Base-by-base conservation (phyloP, 2,888 invertebrate species). In the Bombylius major region DNA sequence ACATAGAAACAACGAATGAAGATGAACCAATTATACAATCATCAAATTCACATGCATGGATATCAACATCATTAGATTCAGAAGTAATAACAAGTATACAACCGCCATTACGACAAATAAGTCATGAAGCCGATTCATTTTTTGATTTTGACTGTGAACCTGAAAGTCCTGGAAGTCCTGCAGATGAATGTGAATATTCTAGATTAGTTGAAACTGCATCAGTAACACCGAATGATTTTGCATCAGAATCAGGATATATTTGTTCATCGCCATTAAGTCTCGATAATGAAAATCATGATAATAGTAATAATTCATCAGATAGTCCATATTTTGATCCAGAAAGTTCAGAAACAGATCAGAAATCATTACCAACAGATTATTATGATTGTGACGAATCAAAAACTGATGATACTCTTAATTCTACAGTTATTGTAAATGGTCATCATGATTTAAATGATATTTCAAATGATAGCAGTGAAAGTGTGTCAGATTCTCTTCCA, bases 111-210 rank as follows among this genome's bases (percentile, higher is more conserved):
- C 74, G 72, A 67, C 65, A 76, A 64, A 68, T 69, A 67, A 59
- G 70, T 70, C 46, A 63, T 65, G 6, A 64, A 14, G 70, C 79
- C 50, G 82, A 83, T 63, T 78, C 82, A 7, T 83, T 79, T 66
- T 80, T 82, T 66, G 82, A 84, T 69, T 82, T 83, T 63, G 82
- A 81, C 64, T 75, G 82, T 63, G 81, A 82, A 62, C 76, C 81
- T 12, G 84, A 83, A 60, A 83, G 82, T 59, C 83, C 86, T 0
- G 82, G 81, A 52, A 87, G 86, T 63, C 87, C 87, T 1, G 80
- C 79, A 51, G 86, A 85, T 61, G 79, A 80, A 63, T 74, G 75
- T 61, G 82, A 82, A 69, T 75, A 78, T 57, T 76, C 78, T 58
- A 69, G 72, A 60, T 65, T 75, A 51, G 72, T 75, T 65, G 75